phyloP scores from a whole-genome alignment of 2,797 vertebrate species.

The Pelobates cultripes region DNA sequence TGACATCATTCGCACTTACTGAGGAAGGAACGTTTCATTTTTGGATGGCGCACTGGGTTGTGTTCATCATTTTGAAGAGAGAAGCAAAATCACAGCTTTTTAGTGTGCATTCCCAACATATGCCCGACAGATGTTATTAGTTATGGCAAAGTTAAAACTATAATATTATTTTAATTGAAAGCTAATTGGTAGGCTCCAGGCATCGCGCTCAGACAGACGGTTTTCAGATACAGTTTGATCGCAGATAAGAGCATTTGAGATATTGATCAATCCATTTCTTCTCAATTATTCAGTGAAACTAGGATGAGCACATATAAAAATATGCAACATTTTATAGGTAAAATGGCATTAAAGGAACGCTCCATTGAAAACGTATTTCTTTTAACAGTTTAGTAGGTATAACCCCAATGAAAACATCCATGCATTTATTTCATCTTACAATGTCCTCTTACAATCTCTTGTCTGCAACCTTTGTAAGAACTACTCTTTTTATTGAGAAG shows the following conservation, averaged over 20 bases:
- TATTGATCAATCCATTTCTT: not conserved
- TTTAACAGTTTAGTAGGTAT: no score
- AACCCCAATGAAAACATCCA: no score
- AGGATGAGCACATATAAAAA: no score
- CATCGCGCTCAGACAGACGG: slow-evolving; percentile 36
- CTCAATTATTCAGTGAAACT: no score
- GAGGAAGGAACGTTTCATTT: slow-evolving; percentile 47
- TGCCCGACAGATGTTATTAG: slow-evolving; percentile 73
- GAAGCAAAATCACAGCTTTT: slow-evolving; percentile 58
- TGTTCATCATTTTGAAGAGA: slow-evolving; percentile 60
- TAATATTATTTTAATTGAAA: slow-evolving; percentile 71
- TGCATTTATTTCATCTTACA: no score
- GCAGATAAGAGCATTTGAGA: slow-evolving; percentile 1
- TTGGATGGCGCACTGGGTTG: slow-evolving; percentile 54
- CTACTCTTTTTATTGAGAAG: no score
- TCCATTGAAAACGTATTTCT: no score
- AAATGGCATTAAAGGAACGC: no score
- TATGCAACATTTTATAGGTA: no score
- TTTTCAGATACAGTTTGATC: slow-evolving; percentile 16
- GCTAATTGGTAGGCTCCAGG: slow-evolving; percentile 68
- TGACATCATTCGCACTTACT: slow-evolving; percentile 54
- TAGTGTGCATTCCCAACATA: slow-evolving; percentile 58
- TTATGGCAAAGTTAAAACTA: slow-evolving; percentile 66
- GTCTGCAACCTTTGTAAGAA: no score
- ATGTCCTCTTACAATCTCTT: no score